A percentile compares a stretch with the other conserved stretches of the same genome.
These are phyloP conservation scores for Meandrusa payeni DNA, from an alignment of 2,888 invertebrate species.

Conservation along the genomic window DNA sequence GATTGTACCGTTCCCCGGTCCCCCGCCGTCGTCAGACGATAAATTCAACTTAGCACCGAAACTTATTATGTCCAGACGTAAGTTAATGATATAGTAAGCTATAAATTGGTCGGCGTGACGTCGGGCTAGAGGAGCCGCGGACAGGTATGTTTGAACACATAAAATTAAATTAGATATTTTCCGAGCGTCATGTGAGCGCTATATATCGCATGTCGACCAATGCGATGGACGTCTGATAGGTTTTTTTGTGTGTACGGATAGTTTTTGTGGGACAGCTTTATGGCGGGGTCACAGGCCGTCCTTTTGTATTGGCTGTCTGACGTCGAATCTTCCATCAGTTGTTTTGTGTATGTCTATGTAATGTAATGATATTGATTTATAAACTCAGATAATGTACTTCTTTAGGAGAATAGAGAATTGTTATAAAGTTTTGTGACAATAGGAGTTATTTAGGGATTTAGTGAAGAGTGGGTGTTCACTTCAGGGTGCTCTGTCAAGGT, in stretches of 20 bases:
- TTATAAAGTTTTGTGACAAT: too few species aligned
- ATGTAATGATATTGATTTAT: neutral
- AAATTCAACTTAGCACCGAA: constrained; percentile 56
- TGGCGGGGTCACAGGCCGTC: constrained; percentile 26
- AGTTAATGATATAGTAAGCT: constrained; percentile 63
- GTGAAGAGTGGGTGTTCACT: too few species aligned
- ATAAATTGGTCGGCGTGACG: constrained; percentile 59
- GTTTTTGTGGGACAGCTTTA: constrained; percentile 33
- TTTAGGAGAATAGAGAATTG: neutral
- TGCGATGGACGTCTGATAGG: constrained; percentile 40
- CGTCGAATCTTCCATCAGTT: neutral
- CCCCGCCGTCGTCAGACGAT: constrained; percentile 46
- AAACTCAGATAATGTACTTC: constrained; percentile 7
- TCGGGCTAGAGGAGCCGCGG: constrained; percentile 58
- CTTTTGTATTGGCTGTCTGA: constrained; percentile 19
- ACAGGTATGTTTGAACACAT: constrained; percentile 52
- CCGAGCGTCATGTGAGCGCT: constrained; percentile 42
- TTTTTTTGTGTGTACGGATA: constrained; percentile 34
- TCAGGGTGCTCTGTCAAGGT: too few species aligned
- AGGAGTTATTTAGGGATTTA: too few species aligned
- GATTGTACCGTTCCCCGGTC: constrained; percentile 30
- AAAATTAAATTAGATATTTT: constrained; percentile 62
- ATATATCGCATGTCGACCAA: constrained; percentile 51
- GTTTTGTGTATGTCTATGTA: too few species aligned
- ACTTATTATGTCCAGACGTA: constrained; percentile 55